A percentile compares a stretch with the other conserved stretches of the same genome.
Evolutionary conservation across 2,113 vertebrate species (phyloP).

Genomic region (Conger conger): DNA sequence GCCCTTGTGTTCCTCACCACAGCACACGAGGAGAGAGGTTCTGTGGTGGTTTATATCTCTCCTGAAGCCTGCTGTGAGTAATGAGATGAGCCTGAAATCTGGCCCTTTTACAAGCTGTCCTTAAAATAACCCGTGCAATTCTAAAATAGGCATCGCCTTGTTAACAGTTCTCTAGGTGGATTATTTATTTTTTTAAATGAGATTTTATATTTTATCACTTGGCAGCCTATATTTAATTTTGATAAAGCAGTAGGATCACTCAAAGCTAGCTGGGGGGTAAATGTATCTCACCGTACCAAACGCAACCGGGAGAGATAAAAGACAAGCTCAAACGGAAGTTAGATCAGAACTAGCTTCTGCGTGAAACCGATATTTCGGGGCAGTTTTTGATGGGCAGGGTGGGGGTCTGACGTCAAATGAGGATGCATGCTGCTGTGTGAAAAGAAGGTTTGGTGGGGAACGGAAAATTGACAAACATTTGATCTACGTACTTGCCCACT

Average conservation of each 20-base stretch:
- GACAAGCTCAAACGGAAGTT: too few relatives aligned
- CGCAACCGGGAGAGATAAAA: too few relatives aligned
- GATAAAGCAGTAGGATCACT: neutral
- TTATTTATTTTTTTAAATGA: slow-evolving; percentile 17
- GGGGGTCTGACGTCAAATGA: too few relatives aligned
- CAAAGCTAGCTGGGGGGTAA: neutral
- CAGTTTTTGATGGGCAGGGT: too few relatives aligned
- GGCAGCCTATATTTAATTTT: neutral
- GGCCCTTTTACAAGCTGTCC: neutral
- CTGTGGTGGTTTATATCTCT: neutral
- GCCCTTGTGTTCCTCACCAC: neutral
- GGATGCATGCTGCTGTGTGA: too few relatives aligned
- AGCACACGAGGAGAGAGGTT: neutral
- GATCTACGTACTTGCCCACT: too few relatives aligned
- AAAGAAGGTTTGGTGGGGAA: too few relatives aligned
- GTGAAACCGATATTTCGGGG: too few relatives aligned
- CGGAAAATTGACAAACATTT: too few relatives aligned
- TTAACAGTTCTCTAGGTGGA: neutral
- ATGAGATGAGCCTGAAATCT: neutral
- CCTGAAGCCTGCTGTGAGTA: neutral
- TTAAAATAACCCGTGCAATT: neutral
- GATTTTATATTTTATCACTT: neutral
- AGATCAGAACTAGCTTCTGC: too few relatives aligned
- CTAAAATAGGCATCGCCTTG: neutral
- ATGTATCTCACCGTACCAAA: neutral